phyloP scores from a whole-genome alignment of 37 sponge, comb jelly and placozoan species.

The Haliclona indistincta region DNA sequence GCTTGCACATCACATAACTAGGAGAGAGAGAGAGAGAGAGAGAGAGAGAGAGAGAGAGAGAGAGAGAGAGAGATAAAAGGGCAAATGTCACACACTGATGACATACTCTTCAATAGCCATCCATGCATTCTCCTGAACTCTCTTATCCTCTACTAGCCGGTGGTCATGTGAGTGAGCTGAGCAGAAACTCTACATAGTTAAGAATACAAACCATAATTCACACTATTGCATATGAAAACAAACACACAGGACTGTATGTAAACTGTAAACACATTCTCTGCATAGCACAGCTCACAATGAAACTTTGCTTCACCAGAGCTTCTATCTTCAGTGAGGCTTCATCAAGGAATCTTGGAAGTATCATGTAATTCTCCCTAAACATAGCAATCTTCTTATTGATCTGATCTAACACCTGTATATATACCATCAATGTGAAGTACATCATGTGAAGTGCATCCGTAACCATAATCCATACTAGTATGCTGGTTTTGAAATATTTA shows the following conservation, averaged over 20 bases:
- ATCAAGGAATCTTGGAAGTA: conserved; percentile 30
- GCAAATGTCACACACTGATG: background rate
- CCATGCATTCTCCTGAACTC: conserved; percentile 41
- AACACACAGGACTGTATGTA: background rate
- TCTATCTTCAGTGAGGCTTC: conserved; percentile 38
- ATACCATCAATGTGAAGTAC: background rate
- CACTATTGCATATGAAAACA: background rate
- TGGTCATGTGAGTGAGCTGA: conserved; percentile 29
- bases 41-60: conserved; percentile 18
- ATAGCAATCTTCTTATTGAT: conserved; percentile 16
- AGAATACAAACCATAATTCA: background rate
- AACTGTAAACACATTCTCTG: background rate
- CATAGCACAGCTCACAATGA: conserved; percentile 17
- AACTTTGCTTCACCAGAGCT: conserved; percentile 26
- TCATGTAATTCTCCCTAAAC: conserved; percentile 45
- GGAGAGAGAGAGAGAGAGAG: conserved; percentile 13
- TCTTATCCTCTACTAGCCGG: conserved; percentile 30
- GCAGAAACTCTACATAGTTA: background rate
- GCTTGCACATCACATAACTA: conserved; percentile 46
- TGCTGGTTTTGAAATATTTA: background rate
- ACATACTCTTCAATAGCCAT: conserved; percentile 44
- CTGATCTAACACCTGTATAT: conserved; percentile 24
- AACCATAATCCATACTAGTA: background rate
- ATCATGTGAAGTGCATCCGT: background rate
- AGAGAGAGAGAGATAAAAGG: conserved; percentile 10